Base-by-base conservation (phyloP, 2,113 vertebrate species). In the Puma concolor region DNA sequence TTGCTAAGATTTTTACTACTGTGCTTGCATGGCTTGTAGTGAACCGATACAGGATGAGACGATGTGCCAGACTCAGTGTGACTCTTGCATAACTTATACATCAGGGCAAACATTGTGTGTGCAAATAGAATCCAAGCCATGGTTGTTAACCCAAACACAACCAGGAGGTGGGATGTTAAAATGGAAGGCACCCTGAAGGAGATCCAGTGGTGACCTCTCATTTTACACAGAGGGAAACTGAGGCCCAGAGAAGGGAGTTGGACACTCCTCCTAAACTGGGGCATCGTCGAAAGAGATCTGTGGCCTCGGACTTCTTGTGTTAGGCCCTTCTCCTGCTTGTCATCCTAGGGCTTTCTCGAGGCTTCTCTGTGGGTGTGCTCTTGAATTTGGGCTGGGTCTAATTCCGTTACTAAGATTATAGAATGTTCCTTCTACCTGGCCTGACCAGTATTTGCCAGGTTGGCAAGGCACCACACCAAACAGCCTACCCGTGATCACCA, bases 401-500 rank as follows among this genome's bases (percentile, higher is more conserved):
- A 89, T 89, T 96, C 81, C 84, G 50, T 89, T 91, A 71, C 44
- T 84, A 66, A 84, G 64, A 76, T 84, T 66, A 57, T 82, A 82
- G 44, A 36, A 25, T 88, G 52, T 95, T 97, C 72, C 66, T 95
- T 63, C 13, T 86, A 36, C 87, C 79, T 89, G 19, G 21, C 50
- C 71, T 81, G 36, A 64, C 60, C 54, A 82, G 90, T 85, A 77
- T 54, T 54, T 91, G 44, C 97, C 82, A 60, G 9, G 94, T 94
- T 95, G 96, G 83, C 94, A 93, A 97, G 97, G 69, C n/a, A 94
- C 74, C 48, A 71, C 77, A 88, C 86, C 44, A 96, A 91, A 97
- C 83, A 95, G 67, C 83, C 36, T 54, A 89, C 72, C 79, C 36
- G 4, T 57, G 95, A 82, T 97, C 85, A 95, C 89, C 63, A 88